Base-by-base conservation (phyloP, 2,113 vertebrate species). In the Genyomyrus donnyi region DNA sequence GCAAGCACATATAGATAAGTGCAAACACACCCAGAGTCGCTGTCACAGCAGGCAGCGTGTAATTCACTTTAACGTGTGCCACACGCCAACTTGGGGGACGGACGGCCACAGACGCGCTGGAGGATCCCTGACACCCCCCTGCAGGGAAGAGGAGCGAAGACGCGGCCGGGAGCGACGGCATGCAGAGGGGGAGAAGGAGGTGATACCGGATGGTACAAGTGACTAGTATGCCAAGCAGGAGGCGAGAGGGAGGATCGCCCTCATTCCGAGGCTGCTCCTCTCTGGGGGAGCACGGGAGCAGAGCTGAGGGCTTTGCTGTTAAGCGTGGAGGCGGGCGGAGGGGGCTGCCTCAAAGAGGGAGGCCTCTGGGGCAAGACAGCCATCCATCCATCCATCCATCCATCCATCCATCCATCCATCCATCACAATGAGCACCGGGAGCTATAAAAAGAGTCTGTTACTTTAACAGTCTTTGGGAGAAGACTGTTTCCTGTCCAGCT, bases 11-110 rank as follows among this genome's bases (percentile, higher is more conserved):
- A 50, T 5, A 46, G 17, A 62, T 52, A 46, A 24, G 85, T 42
- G 39, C 46, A 77, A 31, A 46, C 35, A 89, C 66, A 89, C 50
- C 49, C 89, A 88, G 66, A 58, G 88, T 17, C 35, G 45, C 74
- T 70, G n/a, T 52, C 17, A 58, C 8, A 90, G 70, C 45, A 62
- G 15, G 35, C 35, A 21, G 35, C 35, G 2, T 80, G 15, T 39
- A 5, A 88, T 88, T 86, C 80, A 74, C 88, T 77, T 50, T 87
- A 21, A 89, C 35, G 50, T 31, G 31, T 3, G 17, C 24, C 58
- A 66, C 58, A 3, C n/a, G 24, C 9, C 58, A 27, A 27, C 58
- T 10, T 3, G 9, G 24, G 15, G 58, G 58, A 66, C 9, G 9
- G 58, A 27, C 31, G 15, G 31, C 15, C 31, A 39, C 31, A 39